These are phyloP conservation scores for Eutolmus rufibarbis DNA, from an alignment of 2,888 invertebrate genomes.

Conservation along the genomic window DNA sequence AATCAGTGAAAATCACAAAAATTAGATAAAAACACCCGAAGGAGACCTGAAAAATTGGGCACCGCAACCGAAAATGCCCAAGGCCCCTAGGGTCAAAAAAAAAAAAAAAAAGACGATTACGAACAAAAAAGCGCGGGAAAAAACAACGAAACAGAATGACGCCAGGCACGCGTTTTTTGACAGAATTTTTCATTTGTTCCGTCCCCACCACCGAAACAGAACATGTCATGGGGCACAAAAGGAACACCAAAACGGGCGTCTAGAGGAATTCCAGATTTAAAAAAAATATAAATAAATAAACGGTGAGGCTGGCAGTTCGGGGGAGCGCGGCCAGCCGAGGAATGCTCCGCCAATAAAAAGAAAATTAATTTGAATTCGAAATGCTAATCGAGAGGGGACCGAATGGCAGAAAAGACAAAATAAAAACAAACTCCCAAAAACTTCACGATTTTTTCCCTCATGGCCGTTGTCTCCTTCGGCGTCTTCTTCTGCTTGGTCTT, in stretches of 20 bases:
- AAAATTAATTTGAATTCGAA: constrained; percentile 37
- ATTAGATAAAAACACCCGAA: constrained; percentile 25
- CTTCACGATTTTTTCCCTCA: neutral
- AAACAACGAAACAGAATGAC: constrained; percentile 16
- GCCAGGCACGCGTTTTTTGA: constrained; percentile 41
- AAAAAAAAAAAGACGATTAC: neutral
- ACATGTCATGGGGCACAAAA: neutral
- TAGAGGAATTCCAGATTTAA: neutral
- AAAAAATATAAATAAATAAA: neutral
- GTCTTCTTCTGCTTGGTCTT: neutral
- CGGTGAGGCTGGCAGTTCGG: neutral
- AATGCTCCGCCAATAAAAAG: constrained; percentile 29
- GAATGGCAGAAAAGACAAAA: neutral
- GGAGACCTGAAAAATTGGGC: constrained; percentile 10
- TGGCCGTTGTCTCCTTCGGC: neutral
- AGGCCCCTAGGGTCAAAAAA: neutral
- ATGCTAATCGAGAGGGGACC: constrained; percentile 20
- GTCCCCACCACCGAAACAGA: neutral
- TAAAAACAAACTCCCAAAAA: neutral
- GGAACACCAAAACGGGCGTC: neutral
- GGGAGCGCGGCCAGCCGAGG: neutral
- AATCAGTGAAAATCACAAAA: constrained; percentile 2
- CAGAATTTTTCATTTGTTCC: constrained; percentile 29
- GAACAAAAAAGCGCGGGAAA: neutral
- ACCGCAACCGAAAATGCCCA: neutral